Conservation (phyloP, 2,113 vertebrate genomes). For the Coracopsis vasa region DNA sequence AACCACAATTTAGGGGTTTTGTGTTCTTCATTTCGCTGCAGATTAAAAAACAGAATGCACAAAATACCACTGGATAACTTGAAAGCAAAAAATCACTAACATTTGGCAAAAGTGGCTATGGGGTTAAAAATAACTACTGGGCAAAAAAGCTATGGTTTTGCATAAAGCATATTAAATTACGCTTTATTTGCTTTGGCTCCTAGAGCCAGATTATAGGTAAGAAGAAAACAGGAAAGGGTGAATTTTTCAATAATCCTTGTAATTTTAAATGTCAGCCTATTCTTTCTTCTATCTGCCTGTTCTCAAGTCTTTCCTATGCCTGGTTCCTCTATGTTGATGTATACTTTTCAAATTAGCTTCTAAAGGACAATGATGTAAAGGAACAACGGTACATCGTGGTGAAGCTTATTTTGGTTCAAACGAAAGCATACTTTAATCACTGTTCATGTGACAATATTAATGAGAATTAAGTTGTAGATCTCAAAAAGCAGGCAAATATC, state of each 20-base stretch:
- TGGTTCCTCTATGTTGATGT: neutral
- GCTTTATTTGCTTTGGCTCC: neutral
- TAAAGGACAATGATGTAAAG: neutral
- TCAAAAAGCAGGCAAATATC: neutral
- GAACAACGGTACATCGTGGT: fast-evolving
- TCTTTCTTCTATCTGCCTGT: neutral
- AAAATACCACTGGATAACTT: neutral
- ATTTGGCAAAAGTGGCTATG: neutral
- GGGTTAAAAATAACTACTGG: neutral
- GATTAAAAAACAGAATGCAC: neutral
- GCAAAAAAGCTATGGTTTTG: neutral
- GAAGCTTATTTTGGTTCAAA: neutral
- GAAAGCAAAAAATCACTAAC: neutral
- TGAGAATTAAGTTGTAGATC: neutral
- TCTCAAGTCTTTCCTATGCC: neutral
- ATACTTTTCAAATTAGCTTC: neutral
- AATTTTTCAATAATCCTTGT: neutral
- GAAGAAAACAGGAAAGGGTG: neutral
- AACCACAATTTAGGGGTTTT: neutral
- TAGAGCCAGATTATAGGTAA: neutral
- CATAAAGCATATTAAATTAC: neutral
- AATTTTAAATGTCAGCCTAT: neutral
- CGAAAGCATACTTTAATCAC: neutral
- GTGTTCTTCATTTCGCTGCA: neutral
- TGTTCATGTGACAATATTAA: neutral